Conservation (phyloP, 2,888 invertebrate genomes). For the Loripinus fragilis region DNA sequence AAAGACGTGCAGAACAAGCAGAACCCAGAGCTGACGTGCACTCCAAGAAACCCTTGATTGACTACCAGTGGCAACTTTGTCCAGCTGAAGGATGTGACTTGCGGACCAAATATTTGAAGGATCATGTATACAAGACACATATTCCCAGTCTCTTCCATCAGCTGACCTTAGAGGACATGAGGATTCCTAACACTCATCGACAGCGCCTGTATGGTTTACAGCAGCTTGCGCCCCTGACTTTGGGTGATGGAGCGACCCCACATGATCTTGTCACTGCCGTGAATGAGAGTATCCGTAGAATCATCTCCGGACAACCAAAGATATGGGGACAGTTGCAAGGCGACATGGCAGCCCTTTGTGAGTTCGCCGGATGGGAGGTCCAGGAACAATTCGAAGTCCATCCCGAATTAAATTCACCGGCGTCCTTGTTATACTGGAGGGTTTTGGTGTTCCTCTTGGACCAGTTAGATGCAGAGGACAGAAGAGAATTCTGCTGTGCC, state of each 20-base stretch:
- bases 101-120: neutral
- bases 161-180: neutral
- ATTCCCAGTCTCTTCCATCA: no score
- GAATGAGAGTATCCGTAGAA: neutral
- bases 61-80: neutral
- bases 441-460: neutral
- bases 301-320: neutral
- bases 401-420: no score
- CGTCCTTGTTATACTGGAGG: no score
- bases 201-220: neutral
- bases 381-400: no score
- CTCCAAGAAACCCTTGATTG: no score
- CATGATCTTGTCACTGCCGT: no score
- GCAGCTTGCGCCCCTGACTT: neutral
- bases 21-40: no score
- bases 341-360: neutral
- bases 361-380: neutral
- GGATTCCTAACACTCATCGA: neutral
- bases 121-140: neutral
- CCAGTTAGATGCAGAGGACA: neutral
- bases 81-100: neutral
- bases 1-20: neutral
- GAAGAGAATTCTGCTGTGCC: neutral
- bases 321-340: conserved; percentile 1
- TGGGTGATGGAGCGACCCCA: no score